Conservation (phyloP, 2,888 invertebrate genomes). For the Rhamnusium bicolor region DNA sequence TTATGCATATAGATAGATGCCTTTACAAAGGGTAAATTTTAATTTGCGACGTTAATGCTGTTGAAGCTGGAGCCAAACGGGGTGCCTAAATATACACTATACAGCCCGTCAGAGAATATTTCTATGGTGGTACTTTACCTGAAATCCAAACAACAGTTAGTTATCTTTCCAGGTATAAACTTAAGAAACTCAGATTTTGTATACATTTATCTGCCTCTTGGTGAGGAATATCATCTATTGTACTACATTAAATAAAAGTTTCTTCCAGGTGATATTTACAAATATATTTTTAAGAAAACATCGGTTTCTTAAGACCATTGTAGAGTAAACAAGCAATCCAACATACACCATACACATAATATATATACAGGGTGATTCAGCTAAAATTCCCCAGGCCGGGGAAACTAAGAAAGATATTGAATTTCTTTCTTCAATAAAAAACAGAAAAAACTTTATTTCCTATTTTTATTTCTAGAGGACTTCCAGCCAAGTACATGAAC, state of each 20-base stretch:
- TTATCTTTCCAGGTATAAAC: constrained; percentile 1
- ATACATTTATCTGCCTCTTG: neutral
- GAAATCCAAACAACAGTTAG: constrained; percentile 18
- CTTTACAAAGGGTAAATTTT: neutral
- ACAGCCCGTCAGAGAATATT: constrained; percentile 4
- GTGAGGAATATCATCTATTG: neutral
- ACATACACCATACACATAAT: too few species aligned
- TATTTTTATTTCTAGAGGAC: too few species aligned
- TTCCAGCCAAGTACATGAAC: too few species aligned
- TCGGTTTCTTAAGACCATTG: too few species aligned
- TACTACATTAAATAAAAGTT: neutral
- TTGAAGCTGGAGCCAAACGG: neutral
- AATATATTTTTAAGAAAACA: neutral
- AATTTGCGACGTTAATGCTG: neutral
- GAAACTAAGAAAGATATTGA: too few species aligned
- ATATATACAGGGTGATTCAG: too few species aligned
- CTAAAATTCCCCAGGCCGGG: too few species aligned
- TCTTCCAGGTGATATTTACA: neutral
- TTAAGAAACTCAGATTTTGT: constrained; percentile 2
- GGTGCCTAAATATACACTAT: constrained; percentile 8
- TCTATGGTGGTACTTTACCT: constrained; percentile 9
- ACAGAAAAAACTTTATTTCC: too few species aligned
- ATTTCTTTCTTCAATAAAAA: too few species aligned
- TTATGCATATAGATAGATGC: neutral
- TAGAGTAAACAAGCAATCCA: too few species aligned